Base-by-base conservation (phyloP, 2,888 invertebrate species). In the Tholera decimalis region DNA sequence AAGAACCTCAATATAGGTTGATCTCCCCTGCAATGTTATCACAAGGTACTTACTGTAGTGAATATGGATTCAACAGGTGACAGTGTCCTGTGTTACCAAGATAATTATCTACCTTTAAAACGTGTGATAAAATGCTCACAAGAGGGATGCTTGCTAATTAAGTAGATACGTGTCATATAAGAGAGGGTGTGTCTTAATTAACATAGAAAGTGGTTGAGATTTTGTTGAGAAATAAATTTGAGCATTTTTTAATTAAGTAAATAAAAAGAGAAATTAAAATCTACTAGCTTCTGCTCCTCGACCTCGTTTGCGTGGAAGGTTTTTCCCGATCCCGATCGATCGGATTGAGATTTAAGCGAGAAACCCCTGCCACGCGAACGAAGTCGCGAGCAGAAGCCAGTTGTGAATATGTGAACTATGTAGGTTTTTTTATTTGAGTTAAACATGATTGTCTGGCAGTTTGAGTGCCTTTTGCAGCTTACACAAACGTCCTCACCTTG, bases 41-140 rank as follows among this genome's bases (percentile, higher is more conserved):
- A 41, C 22, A 53, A 18, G 41, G 20, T 41, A 37, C 11, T 3
- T 44, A 18, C 0, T n/a, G 22, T 5, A 11, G 18, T 33, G 50
- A 50, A 55, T 44, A 28, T 26, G 24, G 53, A 53, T 37, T 56
- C 41, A 51, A 74, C 66, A 55, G 50, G 69, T 73, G 22, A 50
- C 20, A 3, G 28, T 37, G n/a, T 33, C 39, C 24, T 73, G 54
- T 33, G 41, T 64, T 49, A 54, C n/a, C 3, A 73, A 55, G 43
- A 33, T 55, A 69, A 50, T 70, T 59, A 46, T 43, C 54, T 51
- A 28, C 55, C 43, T 65, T 69, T 39, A 63, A 37, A 61, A 24
- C 15, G 22, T 26, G 28, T 20, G 24, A 43, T 30, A 9, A 49
- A 30, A 18, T 43, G 30, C 53, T 28, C 7, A 51, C n/a, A 22